phyloP scores from a whole-genome alignment of 2,888 invertebrate genomes.

The Anorthoa munda region DNA sequence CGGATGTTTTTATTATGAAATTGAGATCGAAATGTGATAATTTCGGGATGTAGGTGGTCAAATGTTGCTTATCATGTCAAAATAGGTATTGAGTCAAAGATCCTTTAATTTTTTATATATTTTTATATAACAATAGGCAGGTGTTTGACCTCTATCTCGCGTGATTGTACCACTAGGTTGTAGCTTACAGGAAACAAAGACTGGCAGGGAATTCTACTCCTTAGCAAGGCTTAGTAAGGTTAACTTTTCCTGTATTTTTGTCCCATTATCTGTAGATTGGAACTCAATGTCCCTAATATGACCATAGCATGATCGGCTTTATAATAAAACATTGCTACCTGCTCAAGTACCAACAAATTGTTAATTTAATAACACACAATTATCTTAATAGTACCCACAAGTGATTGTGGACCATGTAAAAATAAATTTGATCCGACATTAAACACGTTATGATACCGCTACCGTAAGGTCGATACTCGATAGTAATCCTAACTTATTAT shows the following conservation, averaged over 20 bases:
- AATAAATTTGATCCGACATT: conserved; percentile 57
- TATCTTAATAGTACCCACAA: conserved; percentile 60
- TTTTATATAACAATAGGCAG: too few species aligned
- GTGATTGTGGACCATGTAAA: conserved; percentile 57
- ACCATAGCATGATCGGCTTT: conserved; percentile 12
- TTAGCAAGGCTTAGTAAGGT: not conserved
- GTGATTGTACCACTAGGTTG: too few species aligned
- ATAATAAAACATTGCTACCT: conserved; percentile 28
- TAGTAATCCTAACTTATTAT: conserved; percentile 55
- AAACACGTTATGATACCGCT: conserved; percentile 50
- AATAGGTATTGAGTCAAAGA: not conserved
- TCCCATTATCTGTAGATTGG: not conserved
- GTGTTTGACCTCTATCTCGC: too few species aligned
- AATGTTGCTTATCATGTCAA: not conserved
- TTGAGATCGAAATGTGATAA: not conserved
- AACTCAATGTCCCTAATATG: conserved; percentile 1
- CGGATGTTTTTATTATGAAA: conserved; percentile 21
- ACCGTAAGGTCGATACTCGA: conserved; percentile 55
- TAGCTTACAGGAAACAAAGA: too few species aligned
- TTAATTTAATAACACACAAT: conserved; percentile 55
- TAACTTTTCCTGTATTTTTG: not conserved
- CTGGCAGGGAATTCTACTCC: too few species aligned
- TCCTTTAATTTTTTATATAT: not conserved
- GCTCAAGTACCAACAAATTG: conserved; percentile 33
- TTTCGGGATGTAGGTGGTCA: not conserved